Conservation (phyloP, 2,888 invertebrate genomes). For the Dryadula phaetusa region DNA sequence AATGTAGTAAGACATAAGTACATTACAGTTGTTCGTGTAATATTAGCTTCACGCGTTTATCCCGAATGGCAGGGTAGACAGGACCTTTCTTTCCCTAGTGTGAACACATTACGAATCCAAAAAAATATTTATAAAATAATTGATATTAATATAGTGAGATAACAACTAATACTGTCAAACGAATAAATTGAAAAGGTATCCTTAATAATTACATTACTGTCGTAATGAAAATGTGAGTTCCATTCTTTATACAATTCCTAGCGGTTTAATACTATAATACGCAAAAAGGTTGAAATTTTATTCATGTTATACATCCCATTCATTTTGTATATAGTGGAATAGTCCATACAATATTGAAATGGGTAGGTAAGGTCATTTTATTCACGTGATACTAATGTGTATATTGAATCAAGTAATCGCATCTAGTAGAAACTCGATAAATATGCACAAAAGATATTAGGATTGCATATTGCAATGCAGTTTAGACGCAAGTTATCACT, state of each 20-base stretch:
- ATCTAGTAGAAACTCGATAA: slow-evolving; percentile 46
- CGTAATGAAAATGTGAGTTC: not conserved
- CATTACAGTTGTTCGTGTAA: not conserved
- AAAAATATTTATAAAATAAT: not conserved
- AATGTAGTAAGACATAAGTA: not conserved
- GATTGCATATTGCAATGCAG: slow-evolving; percentile 3
- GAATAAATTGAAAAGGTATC: not conserved
- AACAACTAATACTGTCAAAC: not conserved
- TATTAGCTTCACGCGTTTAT: no score
- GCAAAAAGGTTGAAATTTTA: slow-evolving; percentile 44
- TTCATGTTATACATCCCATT: slow-evolving; percentile 63
- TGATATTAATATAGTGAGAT: not conserved
- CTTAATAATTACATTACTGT: not conserved
- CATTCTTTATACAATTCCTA: not conserved
- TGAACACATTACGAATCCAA: no score
- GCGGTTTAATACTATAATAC: not conserved
- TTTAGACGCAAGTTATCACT: slow-evolving; percentile 2
- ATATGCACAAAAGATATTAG: slow-evolving; percentile 33
- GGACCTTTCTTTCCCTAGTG: no score
- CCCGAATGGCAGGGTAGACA: no score
- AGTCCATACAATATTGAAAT: slow-evolving; percentile 69
- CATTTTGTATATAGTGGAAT: slow-evolving; percentile 62
- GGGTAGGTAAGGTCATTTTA: slow-evolving; percentile 77
- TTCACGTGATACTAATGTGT: slow-evolving; percentile 66
- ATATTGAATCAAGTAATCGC: slow-evolving; percentile 54